A percentile compares a stretch with the other conserved stretches of the same genome.
Conservation (phyloP, 2,888 invertebrate species). For the Eledona agricola region DNA sequence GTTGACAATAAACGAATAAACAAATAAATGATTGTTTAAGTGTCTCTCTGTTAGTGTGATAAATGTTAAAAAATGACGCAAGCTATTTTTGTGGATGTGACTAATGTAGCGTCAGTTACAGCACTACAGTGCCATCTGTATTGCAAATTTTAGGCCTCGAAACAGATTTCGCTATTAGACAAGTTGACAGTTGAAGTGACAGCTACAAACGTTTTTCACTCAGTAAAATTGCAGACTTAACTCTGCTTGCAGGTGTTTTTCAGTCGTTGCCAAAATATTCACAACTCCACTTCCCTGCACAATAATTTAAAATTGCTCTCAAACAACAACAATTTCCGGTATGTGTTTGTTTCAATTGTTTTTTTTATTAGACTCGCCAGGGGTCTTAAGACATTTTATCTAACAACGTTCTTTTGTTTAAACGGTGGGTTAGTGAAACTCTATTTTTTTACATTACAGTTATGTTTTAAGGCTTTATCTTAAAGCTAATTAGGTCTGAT, state of each 20-base stretch:
- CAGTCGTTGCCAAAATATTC: constrained; percentile 24
- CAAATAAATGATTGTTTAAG: too few relatives aligned
- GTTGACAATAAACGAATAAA: too few relatives aligned
- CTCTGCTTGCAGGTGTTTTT: constrained; percentile 29
- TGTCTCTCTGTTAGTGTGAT: too few relatives aligned
- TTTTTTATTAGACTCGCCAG: constrained; percentile 10
- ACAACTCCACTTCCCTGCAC: constrained; percentile 10
- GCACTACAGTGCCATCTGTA: too few relatives aligned
- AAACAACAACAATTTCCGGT: constrained; percentile 9
- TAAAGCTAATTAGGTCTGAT: constrained; percentile 10
- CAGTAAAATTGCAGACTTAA: constrained; percentile 23
- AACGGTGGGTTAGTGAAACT: constrained; percentile 6
- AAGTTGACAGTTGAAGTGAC: constrained; percentile 21
- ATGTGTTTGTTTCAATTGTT: constrained; percentile 1
- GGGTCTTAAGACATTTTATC: constrained; percentile 20
- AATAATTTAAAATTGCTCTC: constrained; percentile 7
- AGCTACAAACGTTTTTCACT: constrained; percentile 26
- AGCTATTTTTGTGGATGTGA: too few relatives aligned
- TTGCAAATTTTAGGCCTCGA: too few relatives aligned
- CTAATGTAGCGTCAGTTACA: too few relatives aligned
- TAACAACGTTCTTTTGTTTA: constrained; percentile 32
- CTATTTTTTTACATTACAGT: too few relatives aligned
- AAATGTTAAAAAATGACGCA: too few relatives aligned
- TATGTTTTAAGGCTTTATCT: constrained; percentile 14
- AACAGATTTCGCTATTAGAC: constrained; percentile 8